phyloP scores from a whole-genome alignment of 2,888 invertebrate species.

The Lasioglossum zephyrum region DNA sequence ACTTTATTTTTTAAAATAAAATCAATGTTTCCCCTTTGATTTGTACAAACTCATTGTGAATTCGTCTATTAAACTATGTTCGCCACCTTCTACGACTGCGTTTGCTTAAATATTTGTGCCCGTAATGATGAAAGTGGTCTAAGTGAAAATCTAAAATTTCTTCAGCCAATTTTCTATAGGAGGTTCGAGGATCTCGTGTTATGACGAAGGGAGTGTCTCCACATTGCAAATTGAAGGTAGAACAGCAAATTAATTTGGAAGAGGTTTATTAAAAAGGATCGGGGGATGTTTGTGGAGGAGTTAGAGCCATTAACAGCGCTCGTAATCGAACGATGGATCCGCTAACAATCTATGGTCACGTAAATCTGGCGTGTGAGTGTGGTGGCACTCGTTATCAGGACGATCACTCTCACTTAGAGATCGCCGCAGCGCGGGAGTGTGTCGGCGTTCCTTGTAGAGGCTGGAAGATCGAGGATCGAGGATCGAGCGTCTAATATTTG shows the following conservation, averaged over 20 bases:
- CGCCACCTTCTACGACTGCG: too few species aligned
- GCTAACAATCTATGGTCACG: background rate
- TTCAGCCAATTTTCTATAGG: too few species aligned
- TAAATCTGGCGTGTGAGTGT: background rate
- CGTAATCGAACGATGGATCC: background rate
- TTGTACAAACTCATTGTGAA: too few species aligned
- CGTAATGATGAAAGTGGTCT: too few species aligned
- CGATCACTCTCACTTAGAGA: background rate
- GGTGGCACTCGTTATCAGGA: background rate
- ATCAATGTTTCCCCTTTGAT: too few species aligned
- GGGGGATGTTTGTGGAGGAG: background rate
- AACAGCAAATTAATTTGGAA: background rate
- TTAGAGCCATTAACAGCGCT: background rate
- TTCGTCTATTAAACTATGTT: too few species aligned
- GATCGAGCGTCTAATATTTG: slow-evolving; percentile 16
- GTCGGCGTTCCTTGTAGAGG: background rate
- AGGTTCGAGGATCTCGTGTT: too few species aligned
- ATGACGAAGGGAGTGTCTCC: too few species aligned
- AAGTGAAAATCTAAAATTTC: too few species aligned
- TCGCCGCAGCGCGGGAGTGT: background rate
- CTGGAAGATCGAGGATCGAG: slow-evolving; percentile 5
- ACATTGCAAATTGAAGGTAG: background rate
- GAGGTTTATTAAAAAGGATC: background rate
- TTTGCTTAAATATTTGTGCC: too few species aligned
- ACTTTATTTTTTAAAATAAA: too few species aligned